phyloP scores from a whole-genome alignment of 2,797 vertebrate genomes.

The Cossypha caffra region DNA sequence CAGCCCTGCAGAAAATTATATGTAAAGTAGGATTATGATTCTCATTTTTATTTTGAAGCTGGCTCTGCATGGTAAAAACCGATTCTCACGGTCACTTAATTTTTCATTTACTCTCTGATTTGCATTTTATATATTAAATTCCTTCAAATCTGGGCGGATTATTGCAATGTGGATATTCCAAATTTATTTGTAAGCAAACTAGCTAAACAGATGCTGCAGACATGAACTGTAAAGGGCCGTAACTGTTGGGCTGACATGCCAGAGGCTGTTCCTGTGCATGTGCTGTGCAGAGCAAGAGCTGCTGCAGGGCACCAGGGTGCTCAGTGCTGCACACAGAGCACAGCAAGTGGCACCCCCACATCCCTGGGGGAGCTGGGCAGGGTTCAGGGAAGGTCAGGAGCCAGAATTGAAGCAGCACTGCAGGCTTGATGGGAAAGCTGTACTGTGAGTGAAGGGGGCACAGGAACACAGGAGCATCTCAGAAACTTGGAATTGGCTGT shows the following conservation, averaged over 20 bases:
- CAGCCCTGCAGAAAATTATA: slow-evolving; percentile 65
- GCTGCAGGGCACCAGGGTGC: neutral
- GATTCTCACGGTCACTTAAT: slow-evolving; percentile 38
- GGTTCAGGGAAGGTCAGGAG: neutral
- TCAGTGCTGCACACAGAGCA: neutral
- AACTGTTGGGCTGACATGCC: neutral
- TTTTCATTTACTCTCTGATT: slow-evolving; percentile 42
- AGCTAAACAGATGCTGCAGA: neutral
- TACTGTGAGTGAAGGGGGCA: neutral
- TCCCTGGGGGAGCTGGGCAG: accelerated
- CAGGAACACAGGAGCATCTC: neutral
- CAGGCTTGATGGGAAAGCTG: neutral
- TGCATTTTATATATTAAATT: neutral
- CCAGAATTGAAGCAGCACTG: neutral
- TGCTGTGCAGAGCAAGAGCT: neutral
- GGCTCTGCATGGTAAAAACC: slow-evolving; percentile 2
- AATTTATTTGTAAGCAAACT: neutral
- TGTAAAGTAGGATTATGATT: slow-evolving; percentile 71
- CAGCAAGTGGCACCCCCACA: neutral
- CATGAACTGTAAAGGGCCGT: neutral
- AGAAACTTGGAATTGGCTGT: neutral
- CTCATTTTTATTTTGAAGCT: slow-evolving; percentile 62
- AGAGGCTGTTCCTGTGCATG: neutral
- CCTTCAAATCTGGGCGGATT: neutral
- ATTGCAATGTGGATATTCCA: neutral